Base-by-base conservation (phyloP, 2,797 vertebrate species). In the Spinus olivaceus region DNA sequence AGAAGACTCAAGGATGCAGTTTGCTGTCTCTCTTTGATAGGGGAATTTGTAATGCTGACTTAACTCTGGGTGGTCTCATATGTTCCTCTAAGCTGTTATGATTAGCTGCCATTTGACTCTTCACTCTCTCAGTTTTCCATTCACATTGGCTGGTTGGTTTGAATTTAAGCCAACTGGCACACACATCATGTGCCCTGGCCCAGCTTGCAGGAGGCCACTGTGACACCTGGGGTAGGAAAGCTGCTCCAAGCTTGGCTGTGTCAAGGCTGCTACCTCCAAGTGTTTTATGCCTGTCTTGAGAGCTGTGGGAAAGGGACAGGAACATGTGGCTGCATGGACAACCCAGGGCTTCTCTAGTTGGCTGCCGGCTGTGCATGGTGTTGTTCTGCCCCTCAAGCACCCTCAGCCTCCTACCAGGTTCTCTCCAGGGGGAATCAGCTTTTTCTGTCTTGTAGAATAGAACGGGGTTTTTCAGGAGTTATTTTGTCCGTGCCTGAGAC, bases 401-500 rank as follows among this genome's bases (percentile, higher is more conserved):
- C 9, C 27, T 77, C 33, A 49, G 3, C 21, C 17, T 80, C 42
- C 13, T 33, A 54, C 16, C 44, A 66, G 56, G 9, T 6, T n/a
- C 11, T n/a, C 23, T 65, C 15, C 20, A 32, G 32, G 8, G 28
- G 81, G 15, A 79, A 63, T 23, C 25, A 46, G 5, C 21, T 76
- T 3, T 23, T 66, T 73, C 33, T 49, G 24, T 21, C 37, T 70
- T 25, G 12, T 7, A 78, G 39, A 72, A 63, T 3, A 53, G 8
- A 74, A 14, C 6, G 5, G 41, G 3, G 12, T 23, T 10, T 53
- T 3, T n/a, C 1, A 8, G 32, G 32, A 13, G 1, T 11, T 30
- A 9, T 47, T 64, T 79, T 33, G 6, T 33, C 41, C 22, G 8
- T 44, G 22, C 6, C 24, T 73, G 35, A 51, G 39, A 47, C 3